Conservation (phyloP, 2,888 invertebrate species). For the Pherbina coryleti region DNA sequence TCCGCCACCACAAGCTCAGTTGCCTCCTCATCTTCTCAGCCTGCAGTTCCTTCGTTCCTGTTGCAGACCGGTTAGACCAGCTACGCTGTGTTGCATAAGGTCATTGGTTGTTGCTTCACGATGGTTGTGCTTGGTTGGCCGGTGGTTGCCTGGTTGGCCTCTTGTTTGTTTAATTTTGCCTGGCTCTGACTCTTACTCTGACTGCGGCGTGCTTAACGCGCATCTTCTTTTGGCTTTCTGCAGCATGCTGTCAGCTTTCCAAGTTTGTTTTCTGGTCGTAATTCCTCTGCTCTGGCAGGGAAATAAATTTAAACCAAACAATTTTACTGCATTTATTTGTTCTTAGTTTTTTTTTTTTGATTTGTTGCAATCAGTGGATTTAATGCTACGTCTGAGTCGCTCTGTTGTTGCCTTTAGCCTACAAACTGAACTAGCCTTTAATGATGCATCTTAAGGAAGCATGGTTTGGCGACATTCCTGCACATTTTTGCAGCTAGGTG, state of each 20-base stretch:
- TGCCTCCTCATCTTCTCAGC: neutral
- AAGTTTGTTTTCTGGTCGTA: constrained; percentile 4
- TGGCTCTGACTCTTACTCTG: neutral
- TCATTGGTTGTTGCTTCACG: constrained; percentile 13
- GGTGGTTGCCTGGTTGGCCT: constrained; percentile 12
- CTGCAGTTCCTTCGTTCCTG: neutral
- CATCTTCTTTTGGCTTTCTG: neutral
- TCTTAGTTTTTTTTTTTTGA: neutral
- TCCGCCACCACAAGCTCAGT: neutral
- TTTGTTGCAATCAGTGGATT: constrained; percentile 1
- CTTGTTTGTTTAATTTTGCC: neutral
- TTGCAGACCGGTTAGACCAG: constrained; percentile 13
- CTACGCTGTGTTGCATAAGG: constrained; percentile 29
- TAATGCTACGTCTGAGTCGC: neutral
- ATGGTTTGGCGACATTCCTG: constrained; percentile 6
- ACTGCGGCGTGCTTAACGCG: neutral
- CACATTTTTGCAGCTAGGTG: neutral
- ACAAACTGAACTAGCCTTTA: neutral
- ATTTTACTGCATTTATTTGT: constrained; percentile 12
- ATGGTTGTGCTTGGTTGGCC: neutral
- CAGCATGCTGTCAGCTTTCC: constrained; percentile 13
- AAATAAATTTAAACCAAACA: constrained; percentile 23
- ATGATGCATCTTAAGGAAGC: neutral
- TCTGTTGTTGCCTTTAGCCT: neutral
- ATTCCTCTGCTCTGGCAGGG: neutral